Evolutionary conservation across 2,888 invertebrate species (phyloP).

Genomic region (Rhamnusium bicolor): DNA sequence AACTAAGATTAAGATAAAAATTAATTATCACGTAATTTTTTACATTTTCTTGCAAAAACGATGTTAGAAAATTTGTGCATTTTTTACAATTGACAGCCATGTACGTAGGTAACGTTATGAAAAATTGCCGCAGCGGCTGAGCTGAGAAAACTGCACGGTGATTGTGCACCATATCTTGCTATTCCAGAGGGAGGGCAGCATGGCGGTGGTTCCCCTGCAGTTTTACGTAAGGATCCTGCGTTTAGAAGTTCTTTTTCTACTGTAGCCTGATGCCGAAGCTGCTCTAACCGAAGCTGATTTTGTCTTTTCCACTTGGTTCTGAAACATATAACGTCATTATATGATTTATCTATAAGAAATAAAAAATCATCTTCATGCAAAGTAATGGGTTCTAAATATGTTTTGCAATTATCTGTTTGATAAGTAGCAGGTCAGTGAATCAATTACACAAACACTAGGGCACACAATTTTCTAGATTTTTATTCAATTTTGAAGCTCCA

Average conservation of each 20-base stretch:
- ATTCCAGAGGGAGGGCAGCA: constrained; percentile 67
- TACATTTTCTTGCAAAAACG: neutral
- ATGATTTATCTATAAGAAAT: no score
- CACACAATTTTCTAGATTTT: no score
- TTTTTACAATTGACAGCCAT: constrained; percentile 78
- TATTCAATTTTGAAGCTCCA: no score
- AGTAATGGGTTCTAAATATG: no score
- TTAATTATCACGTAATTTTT: no score
- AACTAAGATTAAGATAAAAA: no score
- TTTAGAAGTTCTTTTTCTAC: constrained; percentile 79
- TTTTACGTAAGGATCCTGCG: constrained; percentile 59
- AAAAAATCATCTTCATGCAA: no score
- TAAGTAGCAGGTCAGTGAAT: no score
- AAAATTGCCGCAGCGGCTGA: constrained; percentile 83
- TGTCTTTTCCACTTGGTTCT: constrained; percentile 93
- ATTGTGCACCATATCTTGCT: constrained; percentile 66
- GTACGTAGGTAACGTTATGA: constrained; percentile 82
- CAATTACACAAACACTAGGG: no score
- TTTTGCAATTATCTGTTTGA: no score
- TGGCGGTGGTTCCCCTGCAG: constrained; percentile 53
- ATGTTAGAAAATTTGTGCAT: neutral
- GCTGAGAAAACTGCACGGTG: constrained; percentile 78
- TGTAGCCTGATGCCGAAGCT: constrained; percentile 87
- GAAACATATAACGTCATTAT: constrained; percentile 46
- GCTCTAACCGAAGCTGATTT: constrained; percentile 89